Evolutionary conservation across 2,113 vertebrate species (phyloP), one percentile per base, ranked within the genome.

Genomic region (Chlamydotis undulata): DNA sequence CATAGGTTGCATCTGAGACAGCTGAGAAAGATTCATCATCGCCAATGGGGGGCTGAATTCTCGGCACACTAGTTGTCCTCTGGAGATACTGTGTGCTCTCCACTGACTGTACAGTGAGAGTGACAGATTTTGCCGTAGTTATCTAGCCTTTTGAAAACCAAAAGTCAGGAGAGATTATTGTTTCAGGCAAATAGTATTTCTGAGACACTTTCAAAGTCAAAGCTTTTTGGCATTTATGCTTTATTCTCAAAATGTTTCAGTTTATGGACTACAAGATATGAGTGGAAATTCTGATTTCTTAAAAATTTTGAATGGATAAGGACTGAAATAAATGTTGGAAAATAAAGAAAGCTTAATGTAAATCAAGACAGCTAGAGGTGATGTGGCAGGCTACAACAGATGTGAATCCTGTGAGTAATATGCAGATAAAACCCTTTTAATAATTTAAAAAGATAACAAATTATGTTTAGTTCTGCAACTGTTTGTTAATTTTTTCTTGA

Each of bases 1-100:
- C 5, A 1, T 5, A 45, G 52, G 37, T 18, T 63, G 49, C 33
- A 63, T 5, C 19, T 1, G 2, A 37, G 49, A 64, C 9, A 45
- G 12, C 45, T 65, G 80, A 70, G 50, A 49, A 33, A 59, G 11
- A 29, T 43, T 83, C 0, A 0, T 70, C 52, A 33, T 45, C 29
- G 12, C 5, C 67, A 50, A 0, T 0, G 12, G 0, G 18, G 9
- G 12, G 23, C 11, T 63, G 57, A 22, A 59, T 39, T 19, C 31
- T 78, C 23, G 13, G 14, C 6, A 15, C 4, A 2, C 19, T 69
- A 19, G 6, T 19, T 73, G 39, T 69, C 14, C 28, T 79, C 39
- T 88, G 50, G 29, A 76, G 23, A 18, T 12, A 21, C 33, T 23
- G 56, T 14, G 14, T 86, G 61, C 25, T 57, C 68, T 59, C 39